Base-by-base conservation (phyloP, 2,888 invertebrate genomes). In the Cactoblastis cactorum region DNA sequence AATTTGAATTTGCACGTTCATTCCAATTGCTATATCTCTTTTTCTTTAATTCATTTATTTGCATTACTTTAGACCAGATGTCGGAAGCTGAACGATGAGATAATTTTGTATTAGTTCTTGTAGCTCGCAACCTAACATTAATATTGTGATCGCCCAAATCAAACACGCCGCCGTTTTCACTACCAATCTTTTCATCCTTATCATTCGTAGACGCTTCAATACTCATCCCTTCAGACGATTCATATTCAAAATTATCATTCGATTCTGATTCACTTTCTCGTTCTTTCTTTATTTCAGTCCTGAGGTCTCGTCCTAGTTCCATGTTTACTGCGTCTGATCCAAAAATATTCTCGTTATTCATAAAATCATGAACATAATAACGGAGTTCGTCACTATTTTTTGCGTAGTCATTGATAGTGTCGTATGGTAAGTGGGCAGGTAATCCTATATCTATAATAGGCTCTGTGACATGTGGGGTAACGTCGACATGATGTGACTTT, bases 211-310 rank as follows among this genome's bases (percentile, higher is more conserved):
- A 11, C 11, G 28, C 3, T 43, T 43, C 43, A n/a, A 43, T 43
- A 28, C 43, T 43, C 43, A 43, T 1, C n/a, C 43, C 43, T 11
- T 43, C 43, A 28, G 15, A 8, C 1, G 43, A 32, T 17, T 43
- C 43, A 17, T 43, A 43, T 17, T 43, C 43, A 28, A 43, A 43
- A 43, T 43, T 28, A 14, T 43, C 43, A 43, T 17, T 43, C 2
- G 12, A 8, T 12, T 22, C 22, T 19, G 34, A 14, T 35, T 35
- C 14, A 2, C 14, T 35, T 35, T 14, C 17, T 0, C 17, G 37
- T 14, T 37, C 6, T 9, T 15, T 17, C 8, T 15, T 15, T 1
- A 9, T 2, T 3, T 17, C 9, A 12, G 6, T 15, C 2, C 17
- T 28, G 28, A 28, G 28, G 1, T 4, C 28, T 6, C 5, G 5